phyloP scores from a whole-genome alignment of 2,797 vertebrate species.

The Phataginus tetradactyla region DNA sequence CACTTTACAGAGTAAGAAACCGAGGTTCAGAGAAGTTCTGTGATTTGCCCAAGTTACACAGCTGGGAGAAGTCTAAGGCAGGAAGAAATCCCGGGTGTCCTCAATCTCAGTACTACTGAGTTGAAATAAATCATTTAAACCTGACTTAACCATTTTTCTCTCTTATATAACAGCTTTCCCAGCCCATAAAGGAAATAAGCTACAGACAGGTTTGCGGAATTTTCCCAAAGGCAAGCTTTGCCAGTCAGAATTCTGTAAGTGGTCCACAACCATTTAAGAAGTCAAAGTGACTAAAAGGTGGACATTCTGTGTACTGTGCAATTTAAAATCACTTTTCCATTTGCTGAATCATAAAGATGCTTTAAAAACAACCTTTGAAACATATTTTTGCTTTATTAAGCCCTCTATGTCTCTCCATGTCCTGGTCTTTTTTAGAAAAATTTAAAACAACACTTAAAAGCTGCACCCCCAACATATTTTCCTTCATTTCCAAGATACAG shows the following conservation, averaged over 20 bases:
- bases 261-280: not conserved
- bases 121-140: not conserved
- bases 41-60: not conserved
- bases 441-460: slow-evolving; percentile 29
- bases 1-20: not conserved
- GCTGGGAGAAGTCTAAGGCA: not conserved
- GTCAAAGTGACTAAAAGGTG: not conserved
- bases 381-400: slow-evolving; percentile 40
- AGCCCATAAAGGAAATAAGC: not conserved
- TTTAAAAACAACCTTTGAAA: slow-evolving; percentile 38
- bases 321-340: not conserved
- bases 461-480: slow-evolving; percentile 60
- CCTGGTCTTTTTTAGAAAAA: slow-evolving; percentile 52
- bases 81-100: not conserved
- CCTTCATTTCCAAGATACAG: slow-evolving; percentile 75
- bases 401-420: slow-evolving; percentile 10
- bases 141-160: slow-evolving; percentile 1
- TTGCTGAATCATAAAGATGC: not conserved
- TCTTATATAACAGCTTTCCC: not conserved
- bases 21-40: not conserved
- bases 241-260: not conserved
- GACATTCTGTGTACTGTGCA: not conserved
- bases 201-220: not conserved
- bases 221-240: not conserved
- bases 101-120: not conserved